phyloP scores from a whole-genome alignment of 2,888 invertebrate species.

The Plagiodera versicolora region DNA sequence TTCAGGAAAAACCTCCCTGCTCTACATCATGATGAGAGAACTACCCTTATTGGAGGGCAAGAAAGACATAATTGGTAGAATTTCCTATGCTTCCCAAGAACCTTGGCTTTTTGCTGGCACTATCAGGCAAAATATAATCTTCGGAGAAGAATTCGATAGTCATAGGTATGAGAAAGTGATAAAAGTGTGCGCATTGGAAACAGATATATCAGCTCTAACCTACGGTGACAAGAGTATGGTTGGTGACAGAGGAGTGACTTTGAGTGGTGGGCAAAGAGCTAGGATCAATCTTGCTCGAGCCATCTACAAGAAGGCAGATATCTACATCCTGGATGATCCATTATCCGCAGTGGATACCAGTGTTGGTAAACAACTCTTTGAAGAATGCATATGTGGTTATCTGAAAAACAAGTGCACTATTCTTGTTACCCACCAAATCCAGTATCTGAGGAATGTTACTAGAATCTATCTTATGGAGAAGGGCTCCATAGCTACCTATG shows the following conservation, averaged over 20 bases:
- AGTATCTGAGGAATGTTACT: conserved; percentile 70
- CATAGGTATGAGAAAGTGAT: conserved; percentile 57
- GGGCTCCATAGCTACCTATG: conserved; percentile 56
- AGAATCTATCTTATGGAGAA: conserved; percentile 67
- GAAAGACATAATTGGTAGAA: conserved; percentile 62
- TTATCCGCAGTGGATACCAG: conserved; percentile 77
- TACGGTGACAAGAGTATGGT: conserved; percentile 74
- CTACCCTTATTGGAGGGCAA: conserved; percentile 64
- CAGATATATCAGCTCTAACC: conserved; percentile 71
- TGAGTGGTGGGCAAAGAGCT: conserved; percentile 82
- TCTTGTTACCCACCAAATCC: conserved; percentile 83
- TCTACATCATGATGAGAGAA: conserved; percentile 74
- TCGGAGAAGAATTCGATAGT: conserved; percentile 67
- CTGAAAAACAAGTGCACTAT: conserved; percentile 67
- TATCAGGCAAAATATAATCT: conserved; percentile 77
- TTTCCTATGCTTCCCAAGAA: conserved; percentile 78
- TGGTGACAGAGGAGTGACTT: conserved; percentile 74
- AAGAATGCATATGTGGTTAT: conserved; percentile 66
- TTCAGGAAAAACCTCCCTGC: conserved; percentile 68
- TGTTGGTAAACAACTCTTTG: conserved; percentile 75
- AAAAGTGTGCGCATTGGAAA: conserved; percentile 64
- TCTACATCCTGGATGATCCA: conserved; percentile 80
- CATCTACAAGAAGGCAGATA: conserved; percentile 74
- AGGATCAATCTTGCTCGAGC: conserved; percentile 77
- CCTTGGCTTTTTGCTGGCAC: conserved; percentile 77